Percentiles rank a stretch among this genome's conserved stretches.
Evolutionary conservation across 2,888 invertebrate species (phyloP).

Genomic region (Ophion obscuratus): DNA sequence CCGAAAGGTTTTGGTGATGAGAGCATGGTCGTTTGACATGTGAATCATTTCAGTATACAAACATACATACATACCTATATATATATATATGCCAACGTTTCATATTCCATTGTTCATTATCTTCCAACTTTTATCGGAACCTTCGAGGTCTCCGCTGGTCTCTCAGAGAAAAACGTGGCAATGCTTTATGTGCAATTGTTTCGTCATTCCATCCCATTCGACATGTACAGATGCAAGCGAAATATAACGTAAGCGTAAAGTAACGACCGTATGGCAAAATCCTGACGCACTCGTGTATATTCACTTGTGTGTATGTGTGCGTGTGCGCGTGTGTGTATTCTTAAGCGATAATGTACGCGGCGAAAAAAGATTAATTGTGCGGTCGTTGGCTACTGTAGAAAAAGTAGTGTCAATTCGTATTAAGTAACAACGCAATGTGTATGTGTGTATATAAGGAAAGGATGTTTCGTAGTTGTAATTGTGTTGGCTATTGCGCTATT

Average conservation of each 20-base stretch:
- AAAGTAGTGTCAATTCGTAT: slow-evolving; percentile 24
- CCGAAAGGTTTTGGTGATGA: background rate
- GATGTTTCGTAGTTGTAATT: too few relatives aligned
- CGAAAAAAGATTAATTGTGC: slow-evolving; percentile 27
- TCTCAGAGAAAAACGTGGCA: background rate
- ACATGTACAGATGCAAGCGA: slow-evolving; percentile 7
- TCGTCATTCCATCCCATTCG: slow-evolving; percentile 19
- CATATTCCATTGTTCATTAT: slow-evolving; percentile 20
- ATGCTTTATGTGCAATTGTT: slow-evolving; percentile 43
- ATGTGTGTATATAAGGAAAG: background rate
- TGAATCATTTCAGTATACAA: slow-evolving; percentile 1
- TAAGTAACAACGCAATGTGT: slow-evolving; percentile 14
- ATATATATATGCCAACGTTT: background rate
- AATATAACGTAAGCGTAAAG: slow-evolving; percentile 13
- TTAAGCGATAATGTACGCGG: background rate
- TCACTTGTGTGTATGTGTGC: background rate
- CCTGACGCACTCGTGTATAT: background rate
- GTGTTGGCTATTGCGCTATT: too few relatives aligned
- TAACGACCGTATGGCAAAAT: background rate
- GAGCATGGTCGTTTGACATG: background rate
- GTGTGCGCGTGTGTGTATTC: background rate
- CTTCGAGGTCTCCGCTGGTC: slow-evolving; percentile 4
- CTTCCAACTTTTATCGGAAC: slow-evolving; percentile 11
- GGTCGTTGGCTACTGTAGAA: slow-evolving; percentile 30
- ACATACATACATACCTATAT: background rate